Evolutionary conservation across 2,888 invertebrate genomes (phyloP), one percentile per base, ranked within the genome.

Genomic region (Dorcus hopei): DNA sequence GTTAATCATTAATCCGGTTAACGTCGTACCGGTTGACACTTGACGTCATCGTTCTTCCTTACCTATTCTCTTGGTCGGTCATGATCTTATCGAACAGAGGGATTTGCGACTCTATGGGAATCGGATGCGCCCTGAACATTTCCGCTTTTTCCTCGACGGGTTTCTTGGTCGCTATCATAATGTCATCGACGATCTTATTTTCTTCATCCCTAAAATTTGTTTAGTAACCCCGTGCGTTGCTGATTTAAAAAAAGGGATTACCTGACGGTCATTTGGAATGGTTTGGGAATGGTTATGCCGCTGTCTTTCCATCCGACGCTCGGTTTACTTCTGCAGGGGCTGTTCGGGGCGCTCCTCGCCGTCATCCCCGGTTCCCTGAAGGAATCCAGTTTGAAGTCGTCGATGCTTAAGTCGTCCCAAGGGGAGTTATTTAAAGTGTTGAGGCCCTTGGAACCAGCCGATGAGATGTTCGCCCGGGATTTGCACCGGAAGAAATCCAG

Each of bases 41-140:
- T 23, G 23, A 26, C 26, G 26, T 26, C 26, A 26, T 26, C 26
- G 26, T 4, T 26, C 14, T 14, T 14, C 1, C 61, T 61, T 66
- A 87, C 89, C 88, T 85, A 80, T 85, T 83, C 72, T 89, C 87
- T 75, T 88, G 88, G 61, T 88, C 87, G 63, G 85, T 86, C 69
- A 89, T 79, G 61, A 90, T 84, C 79, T 87, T 87, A 70, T 89
- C 85, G 68, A 87, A 89, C 11, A 89, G 80, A 0, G 87, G 88
- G 59, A 90, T 85, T 67, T 86, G 83, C 0, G 89, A 88, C 65
- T 88, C 87, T 41, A 89, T 82, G 0, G 89, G 89, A 57, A 89
- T 82, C 2, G 87, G 85, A 68, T 84, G 81, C 1, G 85, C 84
- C 68, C 79, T 80, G 63, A 87, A 86, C 68, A 82, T 80, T 59